Conservation (phyloP, 2,888 invertebrate species). For the Venusia cambrica region DNA sequence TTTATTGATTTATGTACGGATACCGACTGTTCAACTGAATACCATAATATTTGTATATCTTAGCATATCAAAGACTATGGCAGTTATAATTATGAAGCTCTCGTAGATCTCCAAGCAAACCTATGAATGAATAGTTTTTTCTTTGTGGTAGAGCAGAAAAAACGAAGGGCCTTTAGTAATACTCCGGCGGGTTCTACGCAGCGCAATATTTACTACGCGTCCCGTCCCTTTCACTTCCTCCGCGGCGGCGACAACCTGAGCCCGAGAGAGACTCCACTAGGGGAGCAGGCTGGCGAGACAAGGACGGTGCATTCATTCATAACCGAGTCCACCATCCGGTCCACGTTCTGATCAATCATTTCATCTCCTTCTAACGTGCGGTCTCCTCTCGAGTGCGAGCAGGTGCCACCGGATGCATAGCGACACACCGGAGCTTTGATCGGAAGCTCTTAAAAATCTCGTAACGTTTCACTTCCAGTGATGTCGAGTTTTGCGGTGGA, state of each 20-base stretch:
- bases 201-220: slow-evolving; percentile 79
- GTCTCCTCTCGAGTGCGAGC: slow-evolving; percentile 71
- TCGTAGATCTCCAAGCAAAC: slow-evolving; percentile 35
- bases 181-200: slow-evolving; percentile 61
- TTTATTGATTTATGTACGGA: too few species aligned
- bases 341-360: slow-evolving; percentile 71
- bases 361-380: slow-evolving; percentile 76
- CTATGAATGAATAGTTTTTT: slow-evolving; percentile 67
- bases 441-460: slow-evolving; percentile 68
- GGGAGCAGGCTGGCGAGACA: slow-evolving; percentile 47
- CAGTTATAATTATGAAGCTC: slow-evolving; percentile 18
- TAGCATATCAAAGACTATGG: too few species aligned
- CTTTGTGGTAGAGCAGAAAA: slow-evolving; percentile 63
- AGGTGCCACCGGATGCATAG: slow-evolving; percentile 75
- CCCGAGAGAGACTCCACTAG: slow-evolving; percentile 56
- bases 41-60: too few species aligned
- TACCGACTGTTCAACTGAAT: too few species aligned
- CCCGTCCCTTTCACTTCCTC: slow-evolving; percentile 81
- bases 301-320: slow-evolving; percentile 77
- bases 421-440: slow-evolving; percentile 60
- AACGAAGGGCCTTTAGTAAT: slow-evolving; percentile 62
- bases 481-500: slow-evolving; percentile 27
- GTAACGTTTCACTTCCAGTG: slow-evolving; percentile 46
- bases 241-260: slow-evolving; percentile 75
- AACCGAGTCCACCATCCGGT: slow-evolving; percentile 79